phyloP scores from a whole-genome alignment of 2,113 vertebrate genomes.

The Falcunculus frontatus region DNA sequence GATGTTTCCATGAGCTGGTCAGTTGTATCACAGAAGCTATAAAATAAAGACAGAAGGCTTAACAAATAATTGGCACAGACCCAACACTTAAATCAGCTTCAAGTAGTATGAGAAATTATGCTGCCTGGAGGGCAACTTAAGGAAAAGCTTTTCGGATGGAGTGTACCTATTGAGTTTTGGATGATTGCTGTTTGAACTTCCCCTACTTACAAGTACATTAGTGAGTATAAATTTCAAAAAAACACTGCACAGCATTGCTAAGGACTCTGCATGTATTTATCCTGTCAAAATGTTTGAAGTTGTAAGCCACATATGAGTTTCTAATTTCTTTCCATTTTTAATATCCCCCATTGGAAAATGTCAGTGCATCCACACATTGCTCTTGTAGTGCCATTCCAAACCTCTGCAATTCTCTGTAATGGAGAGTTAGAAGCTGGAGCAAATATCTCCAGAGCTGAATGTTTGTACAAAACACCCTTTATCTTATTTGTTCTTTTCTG shows the following conservation, averaged over 20 bases:
- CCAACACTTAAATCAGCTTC: conserved; percentile 61
- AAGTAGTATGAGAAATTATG: conserved; percentile 65
- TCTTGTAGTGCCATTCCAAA: not conserved
- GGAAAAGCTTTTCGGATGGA: conserved; percentile 39
- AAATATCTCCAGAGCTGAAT: not conserved
- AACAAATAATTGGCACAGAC: conserved; percentile 63
- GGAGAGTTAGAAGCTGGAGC: not conserved
- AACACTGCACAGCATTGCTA: not conserved
- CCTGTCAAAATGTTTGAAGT: not conserved
- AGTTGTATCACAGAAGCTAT: conserved; percentile 54
- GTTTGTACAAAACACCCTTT: not conserved
- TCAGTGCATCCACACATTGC: not conserved
- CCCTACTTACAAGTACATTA: conserved; percentile 39
- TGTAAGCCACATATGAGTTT: conserved; percentile 23
- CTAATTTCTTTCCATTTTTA: conserved; percentile 40
- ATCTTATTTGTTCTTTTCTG: not conserved
- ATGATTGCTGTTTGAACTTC: conserved; percentile 69
- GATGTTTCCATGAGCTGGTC: conserved; percentile 66
- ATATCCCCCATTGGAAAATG: not conserved
- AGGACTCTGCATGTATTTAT: conserved; percentile 5
- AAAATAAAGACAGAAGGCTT: conserved; percentile 64
- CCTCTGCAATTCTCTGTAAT: not conserved
- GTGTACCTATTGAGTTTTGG: conserved; percentile 57
- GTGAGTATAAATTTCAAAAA: conserved; percentile 47
- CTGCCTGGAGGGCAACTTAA: conserved; percentile 54